These are phyloP conservation scores for Chiloscyllium plagiosum DNA, from an alignment of 2,113 vertebrate species.

Conservation along the genomic window DNA sequence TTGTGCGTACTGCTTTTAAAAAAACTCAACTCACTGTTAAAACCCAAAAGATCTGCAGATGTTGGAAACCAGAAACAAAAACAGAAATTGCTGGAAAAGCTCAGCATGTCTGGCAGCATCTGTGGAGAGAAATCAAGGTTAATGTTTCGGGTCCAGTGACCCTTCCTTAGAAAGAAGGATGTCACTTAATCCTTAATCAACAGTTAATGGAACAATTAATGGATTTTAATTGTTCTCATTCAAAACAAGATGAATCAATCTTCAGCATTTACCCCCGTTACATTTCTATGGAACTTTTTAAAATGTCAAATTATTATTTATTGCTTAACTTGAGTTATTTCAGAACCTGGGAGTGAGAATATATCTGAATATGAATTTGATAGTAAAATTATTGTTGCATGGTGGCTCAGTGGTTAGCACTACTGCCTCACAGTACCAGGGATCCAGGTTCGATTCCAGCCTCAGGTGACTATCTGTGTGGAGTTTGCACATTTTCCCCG, in stretches of 20 bases:
- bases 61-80: too few relatives aligned
- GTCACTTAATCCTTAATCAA: background rate
- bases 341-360: background rate
- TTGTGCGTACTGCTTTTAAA: background rate
- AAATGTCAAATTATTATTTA: background rate
- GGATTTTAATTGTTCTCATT: background rate
- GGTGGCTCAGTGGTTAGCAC: too few relatives aligned
- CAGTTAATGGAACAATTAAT: constrained; percentile 17
- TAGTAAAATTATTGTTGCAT: background rate
- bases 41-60: too few relatives aligned
- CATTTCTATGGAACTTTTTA: background rate
- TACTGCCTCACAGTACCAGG: too few relatives aligned
- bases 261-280: background rate
- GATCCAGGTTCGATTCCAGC: too few relatives aligned
- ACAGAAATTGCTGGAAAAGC: too few relatives aligned
- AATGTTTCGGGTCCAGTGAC: too few relatives aligned
- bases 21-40: background rate
- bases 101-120: too few relatives aligned
- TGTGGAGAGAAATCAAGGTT: too few relatives aligned
- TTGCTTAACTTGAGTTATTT: background rate
- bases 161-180: too few relatives aligned
- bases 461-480: too few relatives aligned
- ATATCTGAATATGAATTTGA: background rate
- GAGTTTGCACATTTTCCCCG: too few relatives aligned
- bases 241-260: background rate